phyloP scores from a whole-genome alignment of 2,797 vertebrate species.

The Taeniopygia guttata region DNA sequence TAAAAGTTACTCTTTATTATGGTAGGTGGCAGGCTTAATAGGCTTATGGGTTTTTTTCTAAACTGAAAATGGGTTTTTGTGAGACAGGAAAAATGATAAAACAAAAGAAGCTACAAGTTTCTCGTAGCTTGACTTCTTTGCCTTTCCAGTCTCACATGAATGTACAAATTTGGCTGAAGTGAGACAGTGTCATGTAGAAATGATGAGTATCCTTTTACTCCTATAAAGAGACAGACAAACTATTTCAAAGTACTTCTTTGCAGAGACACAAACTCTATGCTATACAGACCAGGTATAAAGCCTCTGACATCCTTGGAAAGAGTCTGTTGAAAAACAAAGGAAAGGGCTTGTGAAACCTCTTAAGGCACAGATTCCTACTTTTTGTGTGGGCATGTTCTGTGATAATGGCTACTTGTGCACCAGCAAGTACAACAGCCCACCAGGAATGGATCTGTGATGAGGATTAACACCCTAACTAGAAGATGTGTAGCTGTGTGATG shows the following conservation, averaged over 20 bases:
- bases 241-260: not conserved
- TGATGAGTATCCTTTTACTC: not conserved
- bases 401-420: not conserved
- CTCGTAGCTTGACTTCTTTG: not conserved
- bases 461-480: not conserved
- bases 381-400: accelerated
- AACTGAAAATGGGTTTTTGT: not conserved
- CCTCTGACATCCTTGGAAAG: not conserved
- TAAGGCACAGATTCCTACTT: not conserved
- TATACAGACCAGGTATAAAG: not conserved
- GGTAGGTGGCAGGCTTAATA: not conserved
- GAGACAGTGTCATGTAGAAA: not conserved
- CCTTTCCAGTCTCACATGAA: not conserved
- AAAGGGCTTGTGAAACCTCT: not conserved
- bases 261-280: not conserved
- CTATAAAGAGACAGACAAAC: not conserved
- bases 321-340: not conserved
- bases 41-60: not conserved
- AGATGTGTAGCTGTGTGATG: not conserved
- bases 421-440: not conserved
- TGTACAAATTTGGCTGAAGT: not conserved
- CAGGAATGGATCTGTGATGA: not conserved
- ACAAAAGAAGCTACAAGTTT: not conserved
- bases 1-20: not conserved
- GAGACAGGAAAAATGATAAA: not conserved